Percentiles rank a stretch among this genome's conserved stretches.
Conservation (phyloP, 2,797 vertebrate species). For the Sphenodon punctatus region DNA sequence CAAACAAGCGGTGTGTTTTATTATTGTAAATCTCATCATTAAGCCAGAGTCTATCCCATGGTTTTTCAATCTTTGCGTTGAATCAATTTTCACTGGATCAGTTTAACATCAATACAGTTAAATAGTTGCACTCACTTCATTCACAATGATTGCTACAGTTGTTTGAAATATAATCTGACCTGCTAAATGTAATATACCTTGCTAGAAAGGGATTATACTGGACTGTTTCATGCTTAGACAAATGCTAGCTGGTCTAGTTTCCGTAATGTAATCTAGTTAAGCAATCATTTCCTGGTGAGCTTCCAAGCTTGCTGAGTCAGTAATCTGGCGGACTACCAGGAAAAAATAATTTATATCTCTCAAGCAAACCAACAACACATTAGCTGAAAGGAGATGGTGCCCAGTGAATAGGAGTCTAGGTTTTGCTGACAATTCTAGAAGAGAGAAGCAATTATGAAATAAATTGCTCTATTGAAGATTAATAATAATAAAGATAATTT, state of each 20-base stretch:
- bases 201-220: slow-evolving; percentile 52
- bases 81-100: background rate
- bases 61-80: background rate
- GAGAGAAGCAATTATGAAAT: background rate
- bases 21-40: background rate
- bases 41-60: background rate
- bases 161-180: slow-evolving; percentile 26
- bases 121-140: slow-evolving; percentile 18
- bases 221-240: slow-evolving; percentile 63
- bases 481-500: too few relatives aligned
- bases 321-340: slow-evolving; percentile 59
- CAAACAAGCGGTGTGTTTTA: background rate
- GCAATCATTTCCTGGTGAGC: slow-evolving; percentile 75
- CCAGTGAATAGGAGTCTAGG: background rate
- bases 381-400: slow-evolving; percentile 1
- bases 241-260: slow-evolving; percentile 65
- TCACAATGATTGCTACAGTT: too few relatives aligned
- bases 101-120: background rate
- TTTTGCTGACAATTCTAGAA: slow-evolving; percentile 18
- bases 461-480: background rate
- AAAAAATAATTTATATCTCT: slow-evolving; percentile 63
- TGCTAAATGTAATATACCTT: slow-evolving; percentile 40
- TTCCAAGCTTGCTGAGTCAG: slow-evolving; percentile 75
- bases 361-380: slow-evolving; percentile 10
- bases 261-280: slow-evolving; percentile 78